These are phyloP conservation scores for Meghimatium bilineatum DNA, from an alignment of 2,888 invertebrate species.

Conservation along the genomic window DNA sequence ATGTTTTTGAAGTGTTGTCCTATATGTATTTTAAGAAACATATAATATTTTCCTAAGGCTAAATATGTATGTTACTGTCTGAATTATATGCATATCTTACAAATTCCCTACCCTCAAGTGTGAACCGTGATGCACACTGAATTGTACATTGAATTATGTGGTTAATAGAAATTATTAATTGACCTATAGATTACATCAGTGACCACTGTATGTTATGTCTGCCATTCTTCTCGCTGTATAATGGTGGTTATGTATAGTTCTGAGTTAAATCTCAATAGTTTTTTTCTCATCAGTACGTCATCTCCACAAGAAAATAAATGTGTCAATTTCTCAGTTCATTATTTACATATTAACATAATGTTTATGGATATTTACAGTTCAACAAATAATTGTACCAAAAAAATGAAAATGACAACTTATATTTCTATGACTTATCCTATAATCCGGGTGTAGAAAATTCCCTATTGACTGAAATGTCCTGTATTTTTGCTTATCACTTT, in stretches of 20 bases:
- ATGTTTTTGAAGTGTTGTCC: neutral
- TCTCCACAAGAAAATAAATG: neutral
- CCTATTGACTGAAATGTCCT: neutral
- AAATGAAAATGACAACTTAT: too few species aligned
- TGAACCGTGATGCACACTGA: too few species aligned
- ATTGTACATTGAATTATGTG: too few species aligned
- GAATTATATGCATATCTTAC: too few species aligned
- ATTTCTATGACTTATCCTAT: conserved; percentile 4
- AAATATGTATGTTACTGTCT: neutral
- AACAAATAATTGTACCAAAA: neutral
- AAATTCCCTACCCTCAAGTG: too few species aligned
- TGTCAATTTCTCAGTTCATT: neutral
- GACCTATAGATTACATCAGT: too few species aligned
- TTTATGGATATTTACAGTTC: neutral
- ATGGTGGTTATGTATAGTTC: too few species aligned
- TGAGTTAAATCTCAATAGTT: neutral
- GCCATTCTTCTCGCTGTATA: too few species aligned
- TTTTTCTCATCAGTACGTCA: neutral
- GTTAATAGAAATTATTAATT: too few species aligned
- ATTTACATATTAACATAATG: neutral
- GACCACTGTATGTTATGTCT: too few species aligned
- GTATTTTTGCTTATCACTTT: neutral
- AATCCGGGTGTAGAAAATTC: conserved; percentile 19
- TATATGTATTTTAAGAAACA: neutral
- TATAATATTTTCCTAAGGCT: too few species aligned